Evolutionary conservation across 2,888 invertebrate species (phyloP).

Genomic region (Caenorhabditis sp.): DNA sequence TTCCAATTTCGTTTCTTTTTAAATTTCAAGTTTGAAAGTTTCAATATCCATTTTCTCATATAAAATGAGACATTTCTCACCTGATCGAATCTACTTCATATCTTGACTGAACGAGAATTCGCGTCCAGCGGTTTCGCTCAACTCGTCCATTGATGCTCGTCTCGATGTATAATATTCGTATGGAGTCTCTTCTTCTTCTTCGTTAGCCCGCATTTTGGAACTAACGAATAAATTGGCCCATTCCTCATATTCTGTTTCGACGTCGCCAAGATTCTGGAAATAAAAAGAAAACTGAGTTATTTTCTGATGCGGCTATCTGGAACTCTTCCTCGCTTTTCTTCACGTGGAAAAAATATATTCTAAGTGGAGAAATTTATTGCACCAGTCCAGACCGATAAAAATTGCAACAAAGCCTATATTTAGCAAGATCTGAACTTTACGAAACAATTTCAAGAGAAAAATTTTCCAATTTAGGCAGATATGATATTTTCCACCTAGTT

Average conservation of each 20-base stretch:
- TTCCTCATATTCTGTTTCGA: slow-evolving; percentile 39
- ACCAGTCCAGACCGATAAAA: too few relatives aligned
- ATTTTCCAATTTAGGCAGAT: too few relatives aligned
- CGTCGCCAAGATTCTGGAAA: slow-evolving; percentile 39
- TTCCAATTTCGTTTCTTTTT: too few relatives aligned
- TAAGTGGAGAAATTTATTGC: too few relatives aligned
- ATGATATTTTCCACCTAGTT: too few relatives aligned
- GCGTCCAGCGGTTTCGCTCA: slow-evolving; percentile 22
- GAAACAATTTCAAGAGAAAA: too few relatives aligned
- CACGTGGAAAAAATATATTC: too few relatives aligned
- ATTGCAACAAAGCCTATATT: too few relatives aligned
- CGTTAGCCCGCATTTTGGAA: slow-evolving; percentile 25
- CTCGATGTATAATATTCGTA: slow-evolving; percentile 58
- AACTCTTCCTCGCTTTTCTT: too few relatives aligned
- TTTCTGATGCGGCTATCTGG: too few relatives aligned
- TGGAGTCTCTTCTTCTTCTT: slow-evolving; percentile 47
- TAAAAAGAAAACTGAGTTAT: too few relatives aligned
- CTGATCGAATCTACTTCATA: not conserved
- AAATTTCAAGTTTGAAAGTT: not conserved
- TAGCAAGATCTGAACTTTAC: too few relatives aligned
- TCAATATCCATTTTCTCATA: not conserved
- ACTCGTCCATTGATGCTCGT: slow-evolving; percentile 61
- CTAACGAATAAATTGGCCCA: slow-evolving; percentile 41
- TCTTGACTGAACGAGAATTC: slow-evolving; percentile 30
- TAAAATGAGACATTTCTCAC: not conserved